These are phyloP conservation scores for Microctenopoma lineatum DNA, from an alignment of 2,797 vertebrate genomes.

Conservation along the genomic window DNA sequence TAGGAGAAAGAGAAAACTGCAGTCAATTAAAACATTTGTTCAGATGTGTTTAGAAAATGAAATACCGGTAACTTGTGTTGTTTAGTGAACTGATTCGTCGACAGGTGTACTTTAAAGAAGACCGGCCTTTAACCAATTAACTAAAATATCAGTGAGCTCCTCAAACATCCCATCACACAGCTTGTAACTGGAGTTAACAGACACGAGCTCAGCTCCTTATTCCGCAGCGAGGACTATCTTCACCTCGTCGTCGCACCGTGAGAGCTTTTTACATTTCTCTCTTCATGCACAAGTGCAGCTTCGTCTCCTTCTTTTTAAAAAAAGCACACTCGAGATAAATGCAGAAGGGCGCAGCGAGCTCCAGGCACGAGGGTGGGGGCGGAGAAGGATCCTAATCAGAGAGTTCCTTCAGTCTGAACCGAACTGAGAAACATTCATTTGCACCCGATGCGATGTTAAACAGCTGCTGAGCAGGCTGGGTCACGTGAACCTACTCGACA, in stretches of 20 bases:
- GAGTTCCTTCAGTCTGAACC: not conserved
- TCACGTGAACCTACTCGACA: too few species aligned
- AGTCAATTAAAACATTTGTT: not conserved
- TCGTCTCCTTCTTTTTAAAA: conserved; percentile 8
- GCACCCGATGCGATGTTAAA: too few species aligned
- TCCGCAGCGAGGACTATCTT: conserved; percentile 10
- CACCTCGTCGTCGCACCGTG: conserved; percentile 7
- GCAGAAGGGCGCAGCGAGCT: conserved; percentile 35
- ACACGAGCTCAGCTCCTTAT: not conserved
- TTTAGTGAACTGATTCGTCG: not conserved
- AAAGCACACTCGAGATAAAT: conserved; percentile 25
- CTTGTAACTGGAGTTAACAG: not conserved
- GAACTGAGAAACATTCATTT: conserved; percentile 23
- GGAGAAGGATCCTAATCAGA: conserved; percentile 25
- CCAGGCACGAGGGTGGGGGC: conserved; percentile 24
- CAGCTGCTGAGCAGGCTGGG: too few species aligned
- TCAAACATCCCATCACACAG: not conserved
- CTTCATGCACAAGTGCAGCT: conserved; percentile 26
- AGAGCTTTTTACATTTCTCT: conserved; percentile 3
- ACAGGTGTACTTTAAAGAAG: conserved; percentile 14
- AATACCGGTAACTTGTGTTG: conserved; percentile 3
- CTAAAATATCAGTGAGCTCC: conserved; percentile 2
- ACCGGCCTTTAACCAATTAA: conserved; percentile 18
- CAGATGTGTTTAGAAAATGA: too few species aligned
- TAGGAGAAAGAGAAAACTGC: not conserved